Conservation (phyloP, 2,888 invertebrate species). For the Cetonia aurata region DNA sequence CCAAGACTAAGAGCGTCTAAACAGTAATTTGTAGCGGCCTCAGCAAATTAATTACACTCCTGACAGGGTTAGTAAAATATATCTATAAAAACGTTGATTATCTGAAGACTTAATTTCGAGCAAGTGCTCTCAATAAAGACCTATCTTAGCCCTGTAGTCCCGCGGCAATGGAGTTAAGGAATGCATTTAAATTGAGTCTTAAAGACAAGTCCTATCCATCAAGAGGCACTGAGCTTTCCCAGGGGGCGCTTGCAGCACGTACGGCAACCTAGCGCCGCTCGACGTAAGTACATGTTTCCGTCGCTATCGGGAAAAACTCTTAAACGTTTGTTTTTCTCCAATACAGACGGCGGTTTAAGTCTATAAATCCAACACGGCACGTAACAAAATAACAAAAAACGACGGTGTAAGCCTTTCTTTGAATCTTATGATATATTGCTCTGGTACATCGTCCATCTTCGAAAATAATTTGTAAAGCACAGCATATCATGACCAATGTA, state of each 20-base stretch:
- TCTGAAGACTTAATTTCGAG: conserved; percentile 51
- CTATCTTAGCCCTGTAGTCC: conserved; percentile 52
- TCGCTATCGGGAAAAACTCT: conserved; percentile 37
- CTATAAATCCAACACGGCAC: conserved; percentile 40
- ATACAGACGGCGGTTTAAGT: conserved; percentile 15
- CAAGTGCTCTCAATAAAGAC: conserved; percentile 50
- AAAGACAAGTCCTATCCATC: conserved; percentile 63
- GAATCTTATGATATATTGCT: conserved; percentile 18
- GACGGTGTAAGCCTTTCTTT: conserved; percentile 19
- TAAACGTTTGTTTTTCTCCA: conserved; percentile 39
- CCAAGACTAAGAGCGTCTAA: conserved; percentile 25
- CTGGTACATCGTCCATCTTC: neutral
- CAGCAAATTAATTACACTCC: conserved; percentile 34
- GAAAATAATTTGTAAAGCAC: conserved; percentile 2
- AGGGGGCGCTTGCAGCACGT: conserved; percentile 56
- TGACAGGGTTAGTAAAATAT: conserved; percentile 40
- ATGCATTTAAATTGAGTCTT: conserved; percentile 64
- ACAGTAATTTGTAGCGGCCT: conserved; percentile 32
- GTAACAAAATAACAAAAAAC: conserved; percentile 40
- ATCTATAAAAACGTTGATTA: conserved; percentile 45
- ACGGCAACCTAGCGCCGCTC: conserved; percentile 43
- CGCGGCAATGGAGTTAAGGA: conserved; percentile 59
- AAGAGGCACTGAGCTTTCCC: conserved; percentile 59
- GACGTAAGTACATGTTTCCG: conserved; percentile 42
- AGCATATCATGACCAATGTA: too few species aligned